A percentile compares a stretch with the other conserved stretches of the same genome.
These are phyloP conservation scores for Gymnoscelis rufifasciata DNA, from an alignment of 2,888 invertebrate genomes.

Conservation along the genomic window DNA sequence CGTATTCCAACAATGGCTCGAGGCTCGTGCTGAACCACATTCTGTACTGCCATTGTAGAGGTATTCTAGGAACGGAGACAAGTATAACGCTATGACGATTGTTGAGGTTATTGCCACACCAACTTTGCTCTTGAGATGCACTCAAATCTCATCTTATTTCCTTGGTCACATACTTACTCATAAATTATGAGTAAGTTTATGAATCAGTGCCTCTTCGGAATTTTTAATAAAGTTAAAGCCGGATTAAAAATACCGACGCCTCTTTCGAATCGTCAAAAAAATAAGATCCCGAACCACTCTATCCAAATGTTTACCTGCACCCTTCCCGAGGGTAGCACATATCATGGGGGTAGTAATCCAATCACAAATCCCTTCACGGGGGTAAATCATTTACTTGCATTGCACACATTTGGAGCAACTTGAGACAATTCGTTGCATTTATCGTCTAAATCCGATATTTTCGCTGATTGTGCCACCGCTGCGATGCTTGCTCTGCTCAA, in stretches of 20 bases:
- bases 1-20: constrained; percentile 68
- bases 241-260: constrained; percentile 4
- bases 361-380: constrained; percentile 50
- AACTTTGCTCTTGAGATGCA: constrained; percentile 21
- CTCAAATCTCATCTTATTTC: constrained; percentile 4
- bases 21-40: constrained; percentile 64
- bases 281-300: constrained; percentile 17
- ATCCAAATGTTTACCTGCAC: constrained; percentile 32
- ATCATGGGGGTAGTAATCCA: constrained; percentile 59
- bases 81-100: constrained; percentile 27
- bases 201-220: constrained; percentile 3
- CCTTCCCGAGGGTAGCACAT: constrained; percentile 34
- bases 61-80: constrained; percentile 59
- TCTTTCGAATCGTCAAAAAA: constrained; percentile 10
- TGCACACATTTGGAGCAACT: constrained; percentile 6
- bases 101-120: constrained; percentile 16
- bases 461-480: not conserved
- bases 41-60: constrained; percentile 57
- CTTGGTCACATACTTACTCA: constrained; percentile 2
- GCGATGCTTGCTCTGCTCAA: constrained; percentile 5
- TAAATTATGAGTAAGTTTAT: constrained; percentile 6
- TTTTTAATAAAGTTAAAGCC: constrained; percentile 1
- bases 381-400: constrained; percentile 23
- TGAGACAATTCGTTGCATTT: not conserved
- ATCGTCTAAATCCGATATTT: constrained; percentile 10